Evolutionary conservation across 2,113 vertebrate species (phyloP).

Genomic region (Smithornis capensis): DNA sequence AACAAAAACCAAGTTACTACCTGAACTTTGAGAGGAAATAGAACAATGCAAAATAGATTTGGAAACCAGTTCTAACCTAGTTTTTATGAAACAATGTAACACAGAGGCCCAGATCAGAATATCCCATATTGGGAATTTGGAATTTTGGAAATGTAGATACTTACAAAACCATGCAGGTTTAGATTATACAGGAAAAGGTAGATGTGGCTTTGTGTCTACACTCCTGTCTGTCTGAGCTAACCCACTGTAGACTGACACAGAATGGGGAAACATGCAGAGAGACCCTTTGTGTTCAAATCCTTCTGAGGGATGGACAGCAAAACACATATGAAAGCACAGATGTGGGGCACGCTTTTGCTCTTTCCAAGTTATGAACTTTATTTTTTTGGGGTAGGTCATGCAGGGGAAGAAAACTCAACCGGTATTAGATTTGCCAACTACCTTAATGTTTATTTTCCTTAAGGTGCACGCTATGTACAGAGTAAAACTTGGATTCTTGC

Average conservation of each 20-base stretch:
- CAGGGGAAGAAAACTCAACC: neutral
- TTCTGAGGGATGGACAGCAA: neutral
- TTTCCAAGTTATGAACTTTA: neutral
- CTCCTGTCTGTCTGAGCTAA: neutral
- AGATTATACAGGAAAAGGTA: neutral
- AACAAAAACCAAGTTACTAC: neutral
- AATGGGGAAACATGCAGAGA: neutral
- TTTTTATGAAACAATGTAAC: neutral
- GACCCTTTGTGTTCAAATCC: neutral
- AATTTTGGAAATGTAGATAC: neutral
- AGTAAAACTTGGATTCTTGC: neutral
- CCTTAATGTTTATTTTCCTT: neutral
- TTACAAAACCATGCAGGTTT: neutral
- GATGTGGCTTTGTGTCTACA: neutral
- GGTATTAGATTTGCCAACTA: neutral
- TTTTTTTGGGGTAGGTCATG: neutral
- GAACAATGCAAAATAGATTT: neutral
- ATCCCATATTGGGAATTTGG: neutral
- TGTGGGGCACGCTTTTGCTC: neutral
- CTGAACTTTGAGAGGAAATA: neutral
- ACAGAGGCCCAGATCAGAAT: neutral
- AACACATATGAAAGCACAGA: neutral
- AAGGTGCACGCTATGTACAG: rapidly evolving
- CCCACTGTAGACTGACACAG: rapidly evolving
- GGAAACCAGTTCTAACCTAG: neutral